A percentile compares a stretch with the other conserved stretches of the same genome.
Evolutionary conservation across 1,140 invertebrate species (phyloP).

Genomic region (Rhopalosiphum maidis): DNA sequence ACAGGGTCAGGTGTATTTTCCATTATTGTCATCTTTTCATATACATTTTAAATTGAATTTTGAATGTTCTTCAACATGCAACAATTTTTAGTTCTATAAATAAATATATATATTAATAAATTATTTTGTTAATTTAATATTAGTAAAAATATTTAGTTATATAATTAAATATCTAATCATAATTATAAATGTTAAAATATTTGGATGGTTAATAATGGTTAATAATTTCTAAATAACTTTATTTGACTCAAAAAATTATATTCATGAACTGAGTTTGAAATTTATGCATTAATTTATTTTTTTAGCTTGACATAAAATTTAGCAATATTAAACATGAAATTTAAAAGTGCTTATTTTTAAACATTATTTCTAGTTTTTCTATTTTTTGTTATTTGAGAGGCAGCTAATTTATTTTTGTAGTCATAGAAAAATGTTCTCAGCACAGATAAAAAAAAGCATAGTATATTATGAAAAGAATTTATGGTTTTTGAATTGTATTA

Average conservation of each 20-base stretch:
- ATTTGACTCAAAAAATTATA: no score
- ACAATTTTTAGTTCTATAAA: conserved; percentile 45
- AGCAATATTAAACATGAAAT: no score
- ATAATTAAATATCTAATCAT: background rate
- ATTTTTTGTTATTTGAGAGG: background rate
- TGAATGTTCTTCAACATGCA: conserved; percentile 18
- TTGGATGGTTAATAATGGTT: no score
- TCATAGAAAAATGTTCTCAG: background rate
- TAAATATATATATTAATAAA: conserved; percentile 37
- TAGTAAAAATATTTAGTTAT: conserved; percentile 22
- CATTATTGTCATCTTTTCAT: conserved; percentile 53
- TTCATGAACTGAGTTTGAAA: no score
- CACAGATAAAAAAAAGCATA: no score
- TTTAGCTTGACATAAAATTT: no score
- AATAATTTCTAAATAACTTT: no score
- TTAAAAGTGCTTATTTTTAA: no score
- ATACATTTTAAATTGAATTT: conserved; percentile 31
- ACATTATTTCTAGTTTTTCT: background rate
- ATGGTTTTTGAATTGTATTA: background rate
- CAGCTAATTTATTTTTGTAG: background rate
- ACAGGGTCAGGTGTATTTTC: background rate
- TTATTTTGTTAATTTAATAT: background rate
- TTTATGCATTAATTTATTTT: no score
- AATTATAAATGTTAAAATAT: background rate
- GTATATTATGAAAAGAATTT: background rate